phyloP scores from a whole-genome alignment of 2,797 vertebrate species.

The Champsocephalus gunnari region DNA sequence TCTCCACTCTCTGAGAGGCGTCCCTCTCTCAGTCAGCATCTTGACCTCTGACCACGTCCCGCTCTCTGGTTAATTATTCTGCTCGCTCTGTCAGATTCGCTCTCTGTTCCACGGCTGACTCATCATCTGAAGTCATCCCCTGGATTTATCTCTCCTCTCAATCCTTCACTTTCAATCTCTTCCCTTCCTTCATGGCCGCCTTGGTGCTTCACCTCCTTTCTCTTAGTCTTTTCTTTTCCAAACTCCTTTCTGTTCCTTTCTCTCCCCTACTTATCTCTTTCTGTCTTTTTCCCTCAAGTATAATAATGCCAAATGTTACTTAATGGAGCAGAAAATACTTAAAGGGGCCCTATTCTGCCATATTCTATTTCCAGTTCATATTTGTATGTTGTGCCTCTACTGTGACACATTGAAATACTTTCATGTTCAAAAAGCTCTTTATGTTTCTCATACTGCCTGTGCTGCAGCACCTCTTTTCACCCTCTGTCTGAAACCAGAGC shows the following conservation, averaged over 20 bases:
- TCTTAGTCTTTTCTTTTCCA: background rate
- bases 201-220: background rate
- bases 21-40: slow-evolving; percentile 12
- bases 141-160: slow-evolving; percentile 46
- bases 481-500: too few species aligned
- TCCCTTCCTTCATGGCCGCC: slow-evolving; percentile 1
- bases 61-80: slow-evolving; percentile 34
- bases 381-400: too few species aligned
- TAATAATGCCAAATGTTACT: background rate
- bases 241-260: background rate
- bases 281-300: background rate
- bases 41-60: slow-evolving; percentile 33
- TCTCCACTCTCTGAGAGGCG: slow-evolving; percentile 3
- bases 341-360: too few species aligned
- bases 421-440: too few species aligned
- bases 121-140: slow-evolving; percentile 48
- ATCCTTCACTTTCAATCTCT: slow-evolving; percentile 31
- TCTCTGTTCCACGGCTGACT: slow-evolving; percentile 50
- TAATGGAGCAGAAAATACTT: too few species aligned
- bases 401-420: too few species aligned
- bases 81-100: slow-evolving; percentile 44
- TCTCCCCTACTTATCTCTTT: background rate
- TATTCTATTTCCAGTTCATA: too few species aligned
- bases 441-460: too few species aligned
- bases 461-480: too few species aligned